Base-by-base conservation (phyloP, 2,888 invertebrate genomes). In the Tricholauxania praeusta region DNA sequence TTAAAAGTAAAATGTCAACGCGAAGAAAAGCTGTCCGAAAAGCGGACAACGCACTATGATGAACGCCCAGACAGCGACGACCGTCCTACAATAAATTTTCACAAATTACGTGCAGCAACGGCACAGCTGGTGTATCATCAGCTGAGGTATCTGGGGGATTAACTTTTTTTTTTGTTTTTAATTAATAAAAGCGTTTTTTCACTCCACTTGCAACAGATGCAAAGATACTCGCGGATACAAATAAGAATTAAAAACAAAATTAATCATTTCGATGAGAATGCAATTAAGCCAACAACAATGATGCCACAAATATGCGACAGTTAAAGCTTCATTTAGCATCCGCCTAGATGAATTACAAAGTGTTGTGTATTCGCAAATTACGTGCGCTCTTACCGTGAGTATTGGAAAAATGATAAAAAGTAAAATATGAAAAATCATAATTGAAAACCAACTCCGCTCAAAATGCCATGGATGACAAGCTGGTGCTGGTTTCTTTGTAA, bases 231-330 rank as follows among this genome's bases (percentile, higher is more conserved):
- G 17, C 57, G 22, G 12, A 59, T 12, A 53, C 17, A 19, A 48
- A 48, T 7, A 48, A 22, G 47, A 14, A 17, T 57, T 17, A 57
- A 57, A 57, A 19, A 55, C 67, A 17, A 39, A 63, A 70, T 70
- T 70, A 70, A 70, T 70, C 70, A 70, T 70, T 62, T 39, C 17
- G 63, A 22, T 55, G 22, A 53, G 68, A 64, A 28, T 28, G 17
- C 19, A 55, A 55, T n/a, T 19, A 67, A 39, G 53, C 19, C 57
- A 69, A 62, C 32, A 64, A 48, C 64, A 65, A 52, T 49, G 52
- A 53, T 32, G 70, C 63, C 70, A 62, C 70, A 70, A 63, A 52
- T 47, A 70, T 70, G 70, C 70, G 70, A 70, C 62, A 63, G 52
- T 15, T 52, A 51, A 39, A 69, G 69, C 69, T 62, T 68, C n/a